Evolutionary conservation across 2,888 invertebrate genomes (phyloP).

Genomic region (Dicyrtoma fusca): DNA sequence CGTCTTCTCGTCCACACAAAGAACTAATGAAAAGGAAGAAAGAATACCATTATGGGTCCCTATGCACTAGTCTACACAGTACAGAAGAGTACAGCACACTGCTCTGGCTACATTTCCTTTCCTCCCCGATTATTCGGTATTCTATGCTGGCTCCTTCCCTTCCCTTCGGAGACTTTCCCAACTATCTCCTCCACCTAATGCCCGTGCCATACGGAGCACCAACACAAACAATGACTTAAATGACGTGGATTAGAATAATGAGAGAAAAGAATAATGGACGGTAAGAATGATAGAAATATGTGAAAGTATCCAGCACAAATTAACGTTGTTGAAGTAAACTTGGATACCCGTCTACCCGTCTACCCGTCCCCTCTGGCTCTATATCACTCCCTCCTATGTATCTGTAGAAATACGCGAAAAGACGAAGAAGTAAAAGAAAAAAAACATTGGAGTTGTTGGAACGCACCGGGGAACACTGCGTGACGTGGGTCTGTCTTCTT

Average conservation of each 20-base stretch:
- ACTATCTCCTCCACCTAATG: no score
- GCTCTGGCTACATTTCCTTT: not conserved
- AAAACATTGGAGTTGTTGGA: no score
- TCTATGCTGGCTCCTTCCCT: not conserved
- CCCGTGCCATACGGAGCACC: no score
- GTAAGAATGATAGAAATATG: constrained; percentile 29
- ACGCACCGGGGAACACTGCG: no score
- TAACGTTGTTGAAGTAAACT: not conserved
- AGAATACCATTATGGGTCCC: not conserved
- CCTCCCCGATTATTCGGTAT: not conserved
- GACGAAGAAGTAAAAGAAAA: no score
- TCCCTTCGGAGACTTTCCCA: not conserved
- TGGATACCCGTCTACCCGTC: no score
- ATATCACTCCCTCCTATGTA: no score
- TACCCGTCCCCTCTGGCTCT: no score
- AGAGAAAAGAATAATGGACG: constrained; percentile 23
- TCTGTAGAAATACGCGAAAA: no score
- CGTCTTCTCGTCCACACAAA: constrained; percentile 1
- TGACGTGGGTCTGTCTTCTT: no score
- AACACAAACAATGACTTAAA: not conserved
- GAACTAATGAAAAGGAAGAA: constrained; percentile 8
- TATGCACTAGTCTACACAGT: not conserved
- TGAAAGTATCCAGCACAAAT: not conserved
- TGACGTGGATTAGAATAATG: constrained; percentile 29
- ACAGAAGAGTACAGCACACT: no score